These are phyloP conservation scores for Cosmopolites sordidus DNA, from an alignment of 2,888 invertebrate genomes.

Conservation along the genomic window DNA sequence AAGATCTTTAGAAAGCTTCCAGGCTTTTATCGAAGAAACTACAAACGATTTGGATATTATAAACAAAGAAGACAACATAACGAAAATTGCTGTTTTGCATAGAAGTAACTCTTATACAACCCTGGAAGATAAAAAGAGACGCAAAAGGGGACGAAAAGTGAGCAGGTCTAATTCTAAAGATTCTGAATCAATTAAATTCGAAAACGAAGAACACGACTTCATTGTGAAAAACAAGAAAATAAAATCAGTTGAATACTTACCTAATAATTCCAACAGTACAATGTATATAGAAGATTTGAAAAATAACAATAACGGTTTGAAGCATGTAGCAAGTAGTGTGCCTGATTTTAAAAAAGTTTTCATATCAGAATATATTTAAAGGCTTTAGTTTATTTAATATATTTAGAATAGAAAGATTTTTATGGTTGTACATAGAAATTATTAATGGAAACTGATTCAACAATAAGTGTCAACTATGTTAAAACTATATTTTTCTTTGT, in stretches of 20 bases:
- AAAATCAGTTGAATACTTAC: conserved; percentile 40
- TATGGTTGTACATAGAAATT: not conserved
- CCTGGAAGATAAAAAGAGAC: conserved; percentile 36
- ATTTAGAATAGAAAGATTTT: not conserved
- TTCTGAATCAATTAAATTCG: conserved; percentile 8
- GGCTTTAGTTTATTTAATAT: not conserved
- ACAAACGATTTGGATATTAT: conserved; percentile 2
- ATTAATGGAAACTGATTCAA: not conserved
- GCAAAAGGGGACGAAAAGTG: conserved; percentile 9
- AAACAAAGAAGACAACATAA: conserved; percentile 20
- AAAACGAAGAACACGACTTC: conserved; percentile 1
- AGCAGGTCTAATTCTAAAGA: conserved; percentile 19
- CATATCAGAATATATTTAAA: conserved; percentile 47
- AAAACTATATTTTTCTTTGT: too few relatives aligned
- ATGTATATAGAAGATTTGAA: conserved; percentile 35
- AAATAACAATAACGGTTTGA: conserved; percentile 21
- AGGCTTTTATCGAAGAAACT: conserved; percentile 39
- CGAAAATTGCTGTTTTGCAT: conserved; percentile 32
- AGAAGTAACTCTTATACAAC: conserved; percentile 44
- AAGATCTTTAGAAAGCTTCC: conserved; percentile 44
- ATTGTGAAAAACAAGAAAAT: conserved; percentile 34
- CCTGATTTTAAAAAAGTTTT: conserved; percentile 56
- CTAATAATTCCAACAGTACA: conserved; percentile 31
- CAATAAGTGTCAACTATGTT: too few relatives aligned
- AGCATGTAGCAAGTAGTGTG: conserved; percentile 51